Base-by-base conservation (phyloP, 2,888 invertebrate species). In the Pediacus dermestoides region DNA sequence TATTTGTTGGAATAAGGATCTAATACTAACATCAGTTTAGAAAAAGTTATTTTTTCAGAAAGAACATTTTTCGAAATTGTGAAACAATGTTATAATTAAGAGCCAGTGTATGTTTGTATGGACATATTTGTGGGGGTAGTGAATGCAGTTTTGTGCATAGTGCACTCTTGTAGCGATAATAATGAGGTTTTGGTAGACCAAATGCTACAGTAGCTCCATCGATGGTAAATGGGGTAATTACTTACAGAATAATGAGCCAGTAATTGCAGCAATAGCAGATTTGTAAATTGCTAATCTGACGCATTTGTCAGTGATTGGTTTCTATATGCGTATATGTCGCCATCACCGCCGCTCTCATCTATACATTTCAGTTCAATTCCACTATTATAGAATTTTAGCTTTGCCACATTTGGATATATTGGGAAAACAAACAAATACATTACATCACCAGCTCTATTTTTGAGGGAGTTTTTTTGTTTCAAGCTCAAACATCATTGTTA, bases 251-350 rank as follows among this genome's bases (percentile, higher is more conserved):
- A 70, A 68, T 70, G 68, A 68, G 69, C 61, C 60, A 57, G 67
- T 68, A 68, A 69, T 70, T 69, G 68, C 66, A 64, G 66, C 64
- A 67, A 67, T 66, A 64, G 66, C 67, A 66, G 68, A 68, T 68
- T 69, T 67, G 70, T 66, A 69, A 69, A 68, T 69, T 68, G 67
- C 68, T 68, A 68, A 70, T 70, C 68, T 66, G 63, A 66, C 64
- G 65, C 67, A 65, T 67, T 67, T 65, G 63, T 67, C 66, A 63
- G 56, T 60, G 61, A 62, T 63, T 63, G 61, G 58, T 55, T 57
- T 57, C 53, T 52, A 50, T 54, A 54, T 57, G 49, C 44, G 48
- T 46, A 34, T 47, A 45, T 38, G 36, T 47, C 37, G 43, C 36
- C 44, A 41, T 40, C 35, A 41, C 43, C 44, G 45, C 39, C 46